Conservation (phyloP, 2,888 invertebrate species). For the Drosophila neonasuta region DNA sequence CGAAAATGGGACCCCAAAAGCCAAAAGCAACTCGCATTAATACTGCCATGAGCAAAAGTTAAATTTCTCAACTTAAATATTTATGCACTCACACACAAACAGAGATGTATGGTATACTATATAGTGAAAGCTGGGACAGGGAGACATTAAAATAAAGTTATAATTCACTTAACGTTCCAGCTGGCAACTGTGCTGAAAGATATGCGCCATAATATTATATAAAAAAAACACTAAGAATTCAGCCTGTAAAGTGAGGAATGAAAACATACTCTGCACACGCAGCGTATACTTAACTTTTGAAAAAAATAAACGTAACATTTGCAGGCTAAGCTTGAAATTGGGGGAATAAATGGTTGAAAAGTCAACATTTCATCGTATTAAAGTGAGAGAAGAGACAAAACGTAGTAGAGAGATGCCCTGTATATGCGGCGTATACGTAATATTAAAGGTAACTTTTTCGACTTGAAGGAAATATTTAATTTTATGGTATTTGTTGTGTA, state of each 20-base stretch:
- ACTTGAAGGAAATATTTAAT: too few relatives aligned
- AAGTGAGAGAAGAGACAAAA: neutral
- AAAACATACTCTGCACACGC: slow-evolving; percentile 8
- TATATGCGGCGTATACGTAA: neutral
- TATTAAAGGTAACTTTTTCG: neutral
- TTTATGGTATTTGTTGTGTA: too few relatives aligned
- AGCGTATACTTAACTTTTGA: neutral
- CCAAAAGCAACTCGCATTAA: slow-evolving; percentile 13
- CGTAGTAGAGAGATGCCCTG: neutral
- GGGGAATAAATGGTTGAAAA: neutral
- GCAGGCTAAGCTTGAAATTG: neutral
- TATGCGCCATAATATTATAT: slow-evolving; percentile 17
- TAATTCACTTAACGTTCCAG: slow-evolving; percentile 48
- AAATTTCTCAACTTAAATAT: slow-evolving; percentile 38
- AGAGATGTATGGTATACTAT: neutral
- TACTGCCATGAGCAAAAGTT: slow-evolving; percentile 20
- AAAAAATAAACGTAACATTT: neutral
- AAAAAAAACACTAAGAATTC: neutral
- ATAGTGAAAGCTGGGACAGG: neutral
- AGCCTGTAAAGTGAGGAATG: neutral
- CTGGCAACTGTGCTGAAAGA: slow-evolving; percentile 34
- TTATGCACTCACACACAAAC: slow-evolving; percentile 33
- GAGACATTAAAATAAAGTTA: slow-evolving; percentile 48
- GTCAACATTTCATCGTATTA: neutral
- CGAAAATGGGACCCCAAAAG: slow-evolving; percentile 6